A percentile compares a stretch with the other conserved stretches of the same genome.
Conservation (phyloP, 2,888 invertebrate genomes). For the Drosophila leonis region DNA sequence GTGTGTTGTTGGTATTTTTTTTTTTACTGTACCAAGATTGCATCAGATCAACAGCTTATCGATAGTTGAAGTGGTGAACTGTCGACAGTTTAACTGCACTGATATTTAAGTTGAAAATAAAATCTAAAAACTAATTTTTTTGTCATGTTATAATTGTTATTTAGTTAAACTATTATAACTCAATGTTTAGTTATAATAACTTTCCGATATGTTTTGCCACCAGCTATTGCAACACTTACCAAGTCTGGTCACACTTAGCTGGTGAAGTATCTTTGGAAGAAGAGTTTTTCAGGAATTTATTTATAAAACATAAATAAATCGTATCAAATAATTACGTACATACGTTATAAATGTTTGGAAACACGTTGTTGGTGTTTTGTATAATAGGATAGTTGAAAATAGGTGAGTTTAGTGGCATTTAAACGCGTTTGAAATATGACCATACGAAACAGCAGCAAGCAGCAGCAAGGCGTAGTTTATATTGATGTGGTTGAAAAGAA, state of each 20-base stretch:
- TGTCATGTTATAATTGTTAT: not conserved
- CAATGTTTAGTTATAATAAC: not conserved
- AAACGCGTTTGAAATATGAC: conserved; percentile 58
- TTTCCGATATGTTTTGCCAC: conserved; percentile 6
- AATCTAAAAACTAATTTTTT: not conserved
- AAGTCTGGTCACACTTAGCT: conserved; percentile 53
- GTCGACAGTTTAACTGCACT: not conserved
- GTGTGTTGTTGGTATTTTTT: conserved; percentile 1
- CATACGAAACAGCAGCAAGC: conserved; percentile 60
- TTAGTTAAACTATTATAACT: not conserved
- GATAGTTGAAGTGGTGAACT: not conserved
- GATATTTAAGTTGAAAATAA: not conserved
- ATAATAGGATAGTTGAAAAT: conserved; percentile 74
- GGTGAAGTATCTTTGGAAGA: conserved; percentile 67
- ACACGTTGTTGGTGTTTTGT: conserved; percentile 76
- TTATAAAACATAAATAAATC: conserved; percentile 61
- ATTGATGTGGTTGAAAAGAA: conserved; percentile 82
- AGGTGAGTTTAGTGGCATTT: conserved; percentile 80
- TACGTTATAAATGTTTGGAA: conserved; percentile 76
- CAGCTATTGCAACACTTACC: conserved; percentile 15
- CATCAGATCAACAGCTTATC: not conserved
- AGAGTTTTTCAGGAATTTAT: conserved; percentile 72
- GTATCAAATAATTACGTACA: conserved; percentile 69
- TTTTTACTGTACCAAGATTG: not conserved
- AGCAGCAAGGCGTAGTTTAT: conserved; percentile 71